Percentiles rank a stretch among this genome's conserved stretches.
phyloP scores from a whole-genome alignment of 2,797 vertebrate genomes.

The Parotocinclus haroldoi region DNA sequence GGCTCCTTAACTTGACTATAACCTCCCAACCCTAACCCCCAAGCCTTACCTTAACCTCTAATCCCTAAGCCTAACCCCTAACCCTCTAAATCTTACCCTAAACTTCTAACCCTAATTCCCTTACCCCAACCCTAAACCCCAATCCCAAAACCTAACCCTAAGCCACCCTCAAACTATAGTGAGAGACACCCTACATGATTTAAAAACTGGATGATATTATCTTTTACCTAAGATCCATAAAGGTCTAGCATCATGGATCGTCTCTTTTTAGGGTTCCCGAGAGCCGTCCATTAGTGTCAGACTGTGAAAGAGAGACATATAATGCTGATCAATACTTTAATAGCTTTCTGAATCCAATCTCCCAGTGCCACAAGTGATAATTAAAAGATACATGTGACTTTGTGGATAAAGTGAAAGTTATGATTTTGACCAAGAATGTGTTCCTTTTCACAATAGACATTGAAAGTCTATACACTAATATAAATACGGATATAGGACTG shows the following conservation, averaged over 20 bases:
- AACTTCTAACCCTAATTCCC: too few species aligned
- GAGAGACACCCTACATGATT: too few species aligned
- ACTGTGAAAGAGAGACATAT: conserved; percentile 27
- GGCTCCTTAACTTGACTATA: too few species aligned
- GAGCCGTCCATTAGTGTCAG: conserved; percentile 15
- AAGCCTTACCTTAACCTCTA: too few species aligned
- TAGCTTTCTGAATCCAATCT: conserved; percentile 1
- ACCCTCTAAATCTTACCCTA: too few species aligned
- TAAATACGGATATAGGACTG: not conserved
- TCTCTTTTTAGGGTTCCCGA: conserved; percentile 1
- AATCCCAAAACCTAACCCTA: too few species aligned
- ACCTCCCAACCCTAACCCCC: too few species aligned
- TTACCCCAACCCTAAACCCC: too few species aligned
- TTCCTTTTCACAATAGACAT: conserved; percentile 25
- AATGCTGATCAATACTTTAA: conserved; percentile 16
- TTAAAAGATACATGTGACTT: conserved; percentile 25
- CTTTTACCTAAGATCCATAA: conserved; percentile 28
- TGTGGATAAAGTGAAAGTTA: not conserved
- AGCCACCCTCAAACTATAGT: too few species aligned
- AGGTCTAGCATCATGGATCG: conserved; percentile 1
- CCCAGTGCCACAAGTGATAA: not conserved
- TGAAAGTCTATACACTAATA: conserved; percentile 24
- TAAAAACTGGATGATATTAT: too few species aligned
- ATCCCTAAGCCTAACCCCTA: too few species aligned
- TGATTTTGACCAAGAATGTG: not conserved